These are phyloP conservation scores for Zootermopsis nevadensis DNA, from an alignment of 2,888 invertebrate genomes.

Conservation along the genomic window DNA sequence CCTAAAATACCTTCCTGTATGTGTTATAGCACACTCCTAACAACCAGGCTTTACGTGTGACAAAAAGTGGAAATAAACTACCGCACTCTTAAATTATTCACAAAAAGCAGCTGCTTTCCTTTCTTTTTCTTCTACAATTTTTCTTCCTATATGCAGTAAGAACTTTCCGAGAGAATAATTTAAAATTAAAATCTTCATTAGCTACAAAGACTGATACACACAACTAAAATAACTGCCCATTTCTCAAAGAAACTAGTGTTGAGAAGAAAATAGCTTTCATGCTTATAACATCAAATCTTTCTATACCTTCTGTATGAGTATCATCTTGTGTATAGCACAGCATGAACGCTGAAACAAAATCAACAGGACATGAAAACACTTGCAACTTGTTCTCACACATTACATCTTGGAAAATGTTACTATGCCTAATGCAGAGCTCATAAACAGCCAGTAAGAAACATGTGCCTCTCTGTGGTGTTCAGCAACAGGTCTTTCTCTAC, in stretches of 20 bases:
- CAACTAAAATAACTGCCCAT: conserved; percentile 30
- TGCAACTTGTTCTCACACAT: conserved; percentile 1
- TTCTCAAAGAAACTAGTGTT: conserved; percentile 19
- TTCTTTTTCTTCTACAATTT: no score
- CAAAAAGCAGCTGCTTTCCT: no score
- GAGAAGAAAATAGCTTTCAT: conserved; percentile 27
- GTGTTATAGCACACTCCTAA: no score
- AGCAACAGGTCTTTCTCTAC: neutral
- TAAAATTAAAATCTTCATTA: neutral
- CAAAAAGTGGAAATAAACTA: no score
- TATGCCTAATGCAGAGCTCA: neutral
- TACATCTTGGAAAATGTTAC: neutral
- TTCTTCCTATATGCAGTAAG: no score
- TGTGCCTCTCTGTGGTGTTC: neutral
- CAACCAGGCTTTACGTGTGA: no score
- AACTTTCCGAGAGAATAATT: no score
- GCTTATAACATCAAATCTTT: conserved; percentile 31
- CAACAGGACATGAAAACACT: conserved; percentile 39
- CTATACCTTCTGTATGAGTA: conserved; percentile 84
- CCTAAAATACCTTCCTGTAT: no score
- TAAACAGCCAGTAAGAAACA: neutral
- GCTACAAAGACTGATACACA: neutral
- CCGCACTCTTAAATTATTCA: no score
- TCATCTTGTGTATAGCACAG: conserved; percentile 95
- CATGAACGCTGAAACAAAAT: conserved; percentile 90